Evolutionary conservation across 2,113 vertebrate species (phyloP).

Genomic region (Sarotherodon lohbergeri): DNA sequence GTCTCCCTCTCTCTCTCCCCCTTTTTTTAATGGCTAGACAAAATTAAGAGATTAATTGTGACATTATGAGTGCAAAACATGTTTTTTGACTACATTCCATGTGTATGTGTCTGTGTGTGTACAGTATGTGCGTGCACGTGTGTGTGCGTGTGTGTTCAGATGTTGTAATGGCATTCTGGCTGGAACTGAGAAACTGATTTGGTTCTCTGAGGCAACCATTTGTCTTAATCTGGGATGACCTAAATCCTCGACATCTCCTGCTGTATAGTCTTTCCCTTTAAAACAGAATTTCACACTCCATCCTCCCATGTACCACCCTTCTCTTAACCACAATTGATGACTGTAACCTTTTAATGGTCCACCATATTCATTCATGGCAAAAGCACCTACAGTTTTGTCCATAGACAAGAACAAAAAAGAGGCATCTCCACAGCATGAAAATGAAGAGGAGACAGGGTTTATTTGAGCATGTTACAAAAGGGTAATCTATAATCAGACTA

Average conservation of each 20-base stretch:
- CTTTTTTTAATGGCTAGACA: neutral
- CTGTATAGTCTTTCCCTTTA: conserved; percentile 62
- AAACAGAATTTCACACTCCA: conserved; percentile 67
- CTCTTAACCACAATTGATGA: conserved; percentile 82
- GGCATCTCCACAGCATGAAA: conserved; percentile 3
- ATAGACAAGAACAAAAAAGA: conserved; percentile 19
- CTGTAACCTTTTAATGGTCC: conserved; percentile 81
- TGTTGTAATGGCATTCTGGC: conserved; percentile 59
- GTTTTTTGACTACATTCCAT: conserved; percentile 34
- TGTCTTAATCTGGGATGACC: conserved; percentile 76
- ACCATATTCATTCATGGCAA: conserved; percentile 69
- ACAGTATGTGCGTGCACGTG: neutral
- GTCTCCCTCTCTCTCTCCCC: neutral
- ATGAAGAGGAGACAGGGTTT: conserved; percentile 41
- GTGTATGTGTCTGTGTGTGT: neutral
- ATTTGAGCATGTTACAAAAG: conserved; percentile 53
- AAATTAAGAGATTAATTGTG: conserved; percentile 62
- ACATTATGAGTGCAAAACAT: conserved; percentile 50
- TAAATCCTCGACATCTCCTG: conserved; percentile 70
- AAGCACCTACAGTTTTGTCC: conserved; percentile 52
- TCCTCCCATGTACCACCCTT: conserved; percentile 62
- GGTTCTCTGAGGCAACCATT: conserved; percentile 64
- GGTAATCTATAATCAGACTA: conserved; percentile 61
- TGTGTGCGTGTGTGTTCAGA: conserved; percentile 44
- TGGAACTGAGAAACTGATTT: conserved; percentile 60